Base-by-base conservation (phyloP, 2,888 invertebrate genomes). In the Prosopocoilus inquinatus region DNA sequence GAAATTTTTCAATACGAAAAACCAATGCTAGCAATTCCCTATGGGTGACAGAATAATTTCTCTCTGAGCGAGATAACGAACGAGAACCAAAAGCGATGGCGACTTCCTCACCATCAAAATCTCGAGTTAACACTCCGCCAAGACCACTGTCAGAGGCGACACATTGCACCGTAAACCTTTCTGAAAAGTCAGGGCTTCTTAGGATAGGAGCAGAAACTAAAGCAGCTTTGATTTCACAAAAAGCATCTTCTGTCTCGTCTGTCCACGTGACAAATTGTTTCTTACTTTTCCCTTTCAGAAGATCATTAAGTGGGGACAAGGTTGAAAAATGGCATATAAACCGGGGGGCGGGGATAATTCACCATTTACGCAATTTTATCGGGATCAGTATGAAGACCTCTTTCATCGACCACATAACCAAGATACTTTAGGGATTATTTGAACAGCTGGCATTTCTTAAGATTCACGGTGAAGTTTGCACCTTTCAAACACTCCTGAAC, bases 31-130 rank as follows among this genome's bases (percentile, higher is more conserved):
- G 48, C 28, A 62, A 52, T 55, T 70, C 70, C 35, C 55, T 12
- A 52, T 71, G 69, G 5, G 64, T 64, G 2, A 64, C 60, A 1
- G 64, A 50, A 51, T 61, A 67, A 36, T 69, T 69, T 20, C 63
- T 33, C 55, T 70, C 68, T 1, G 61, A 51, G 9, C 54, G 47
- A 5, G 60, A 62, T 0, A 70, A 45, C 1, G 67, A 56, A 3
- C 68, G 57, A 34, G 65, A 57, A 9, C 67, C 55, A 51, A 63
- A 70, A 2, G 63, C 64, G 9, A 70, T 64, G 0, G 64, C 65
- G 9, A 51, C 51, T 53, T 71, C 69, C 9, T 50, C 50, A 11
- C 48, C 45, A 12, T 64, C 56, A 33, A 58, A 34, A 20, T 64
- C 55, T 47, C 69, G 68, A 2, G 61, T 60, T 15, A 67, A 47